These are phyloP conservation scores for Maniola jurtina DNA, from an alignment of 1,140 invertebrate genomes.

Conservation along the genomic window DNA sequence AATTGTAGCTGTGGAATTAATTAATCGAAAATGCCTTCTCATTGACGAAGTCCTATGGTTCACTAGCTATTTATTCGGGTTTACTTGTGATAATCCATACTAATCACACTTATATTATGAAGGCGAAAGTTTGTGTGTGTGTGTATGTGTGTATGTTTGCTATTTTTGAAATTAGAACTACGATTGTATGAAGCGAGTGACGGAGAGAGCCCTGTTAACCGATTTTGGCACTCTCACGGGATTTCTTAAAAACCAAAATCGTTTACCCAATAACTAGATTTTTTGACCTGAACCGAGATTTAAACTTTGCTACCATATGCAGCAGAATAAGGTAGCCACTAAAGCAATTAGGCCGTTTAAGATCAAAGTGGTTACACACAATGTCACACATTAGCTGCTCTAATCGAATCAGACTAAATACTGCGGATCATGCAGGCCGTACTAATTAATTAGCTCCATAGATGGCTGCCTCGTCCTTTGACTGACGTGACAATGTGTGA, in stretches of 20 bases:
- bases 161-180: too few species aligned
- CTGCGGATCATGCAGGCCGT: conserved; percentile 4
- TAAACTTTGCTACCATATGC: too few species aligned
- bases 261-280: too few species aligned
- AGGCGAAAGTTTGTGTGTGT: too few species aligned
- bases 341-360: too few species aligned
- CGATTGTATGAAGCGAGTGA: too few species aligned
- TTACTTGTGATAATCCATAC: not conserved
- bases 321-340: too few species aligned
- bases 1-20: conserved; percentile 34
- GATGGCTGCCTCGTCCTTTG: conserved; percentile 10
- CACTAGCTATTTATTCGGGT: not conserved
- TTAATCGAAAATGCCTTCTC: conserved; percentile 46
- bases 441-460: conserved; percentile 17
- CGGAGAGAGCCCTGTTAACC: too few species aligned
- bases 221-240: not conserved
- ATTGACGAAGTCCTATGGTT: conserved; percentile 30
- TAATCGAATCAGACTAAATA: conserved; percentile 10
- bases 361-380: not conserved
- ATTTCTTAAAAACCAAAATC: not conserved
- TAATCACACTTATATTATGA: too few species aligned
- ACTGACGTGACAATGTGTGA: conserved; percentile 40
- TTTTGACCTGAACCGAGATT: too few species aligned
- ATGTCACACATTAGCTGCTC: not conserved
- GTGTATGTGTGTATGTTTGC: too few species aligned